Percentiles rank a stretch among this genome's conserved stretches.
Evolutionary conservation across 2,797 vertebrate species (phyloP).

Genomic region (Halcyon badia): DNA sequence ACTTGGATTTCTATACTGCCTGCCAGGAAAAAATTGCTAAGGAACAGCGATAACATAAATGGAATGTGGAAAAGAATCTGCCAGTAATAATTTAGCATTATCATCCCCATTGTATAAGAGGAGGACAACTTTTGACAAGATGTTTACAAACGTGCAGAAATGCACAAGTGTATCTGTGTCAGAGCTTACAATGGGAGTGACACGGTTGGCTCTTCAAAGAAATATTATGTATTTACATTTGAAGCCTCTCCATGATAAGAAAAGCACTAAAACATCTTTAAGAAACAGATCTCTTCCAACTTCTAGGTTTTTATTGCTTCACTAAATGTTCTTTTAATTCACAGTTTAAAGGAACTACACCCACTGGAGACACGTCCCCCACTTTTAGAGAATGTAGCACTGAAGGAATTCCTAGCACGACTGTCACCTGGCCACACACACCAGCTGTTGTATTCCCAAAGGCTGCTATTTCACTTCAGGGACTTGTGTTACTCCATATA

Average conservation of each 20-base stretch:
- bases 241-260: neutral
- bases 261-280: slow-evolving; percentile 15
- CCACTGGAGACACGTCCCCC: slow-evolving; percentile 37
- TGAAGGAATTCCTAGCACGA: slow-evolving; percentile 22
- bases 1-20: neutral
- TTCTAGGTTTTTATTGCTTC: slow-evolving; percentile 36
- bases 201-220: neutral
- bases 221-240: neutral
- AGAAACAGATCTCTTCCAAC: neutral
- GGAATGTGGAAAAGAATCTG: neutral
- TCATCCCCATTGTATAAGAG: neutral
- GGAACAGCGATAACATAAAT: neutral
- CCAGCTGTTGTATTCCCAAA: slow-evolving; percentile 52
- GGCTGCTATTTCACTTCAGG: slow-evolving; percentile 42
- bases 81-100: neutral
- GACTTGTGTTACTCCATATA: slow-evolving; percentile 38
- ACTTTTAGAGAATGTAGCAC: slow-evolving; percentile 25
- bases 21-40: neutral
- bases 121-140: neutral
- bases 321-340: neutral
- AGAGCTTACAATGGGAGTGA: neutral
- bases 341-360: slow-evolving; percentile 33
- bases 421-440: slow-evolving; percentile 51
- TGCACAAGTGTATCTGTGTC: neutral
- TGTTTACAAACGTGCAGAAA: neutral